Evolutionary conservation across 1,140 invertebrate genomes (phyloP).

Genomic region (Drosophila novamexicana): DNA sequence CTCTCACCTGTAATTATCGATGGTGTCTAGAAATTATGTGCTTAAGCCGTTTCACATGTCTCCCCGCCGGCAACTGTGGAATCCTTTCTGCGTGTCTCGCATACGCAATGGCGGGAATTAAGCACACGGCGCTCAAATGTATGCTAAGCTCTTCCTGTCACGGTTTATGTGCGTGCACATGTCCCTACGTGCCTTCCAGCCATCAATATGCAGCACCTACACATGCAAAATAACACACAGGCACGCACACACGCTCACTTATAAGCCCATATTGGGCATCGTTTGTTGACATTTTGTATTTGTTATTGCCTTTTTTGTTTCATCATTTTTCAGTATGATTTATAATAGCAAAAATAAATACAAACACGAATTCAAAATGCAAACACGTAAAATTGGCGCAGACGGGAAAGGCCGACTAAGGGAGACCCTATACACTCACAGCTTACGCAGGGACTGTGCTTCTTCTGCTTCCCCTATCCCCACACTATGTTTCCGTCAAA

Average conservation of each 20-base stretch:
- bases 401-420: no score
- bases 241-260: neutral
- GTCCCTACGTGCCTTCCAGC: neutral
- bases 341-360: no score
- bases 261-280: neutral
- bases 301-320: constrained; percentile 37
- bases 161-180: neutral
- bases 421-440: no score
- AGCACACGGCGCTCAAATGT: constrained; percentile 13
- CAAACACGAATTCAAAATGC: no score
- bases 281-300: constrained; percentile 40
- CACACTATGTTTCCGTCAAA: no score
- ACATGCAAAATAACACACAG: no score
- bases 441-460: no score
- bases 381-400: no score
- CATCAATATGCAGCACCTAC: neutral
- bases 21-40: constrained; percentile 31
- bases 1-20: constrained; percentile 37
- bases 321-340: neutral
- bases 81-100: constrained; percentile 18
- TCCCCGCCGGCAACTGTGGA: neutral
- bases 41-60: constrained; percentile 13
- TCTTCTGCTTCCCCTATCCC: no score
- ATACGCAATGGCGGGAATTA: constrained; percentile 11
- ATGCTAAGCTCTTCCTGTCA: constrained; percentile 18